Evolutionary conservation across 2,888 invertebrate species (phyloP).

Genomic region (Molorchus minor): DNA sequence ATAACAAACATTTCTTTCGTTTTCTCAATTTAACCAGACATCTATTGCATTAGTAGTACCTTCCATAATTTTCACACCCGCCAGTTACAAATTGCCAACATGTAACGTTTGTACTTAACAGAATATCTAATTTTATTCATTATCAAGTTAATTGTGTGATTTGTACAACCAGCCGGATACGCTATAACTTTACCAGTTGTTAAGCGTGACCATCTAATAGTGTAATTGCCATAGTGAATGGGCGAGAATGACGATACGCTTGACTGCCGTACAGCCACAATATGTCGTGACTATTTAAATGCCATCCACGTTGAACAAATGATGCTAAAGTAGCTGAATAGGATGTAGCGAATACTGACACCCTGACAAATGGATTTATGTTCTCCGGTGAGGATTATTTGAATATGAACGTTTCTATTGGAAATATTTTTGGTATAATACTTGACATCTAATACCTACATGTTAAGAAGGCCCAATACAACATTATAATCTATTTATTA

Average conservation of each 20-base stretch:
- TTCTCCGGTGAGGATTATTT: too few species aligned
- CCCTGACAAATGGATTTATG: too few species aligned
- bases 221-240: conserved; percentile 43
- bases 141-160: conserved; percentile 33
- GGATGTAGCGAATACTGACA: background rate
- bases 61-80: conserved; percentile 21
- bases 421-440: background rate
- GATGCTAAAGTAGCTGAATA: background rate
- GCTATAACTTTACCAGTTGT: conserved; percentile 52
- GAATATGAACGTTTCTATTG: background rate
- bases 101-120: too few species aligned
- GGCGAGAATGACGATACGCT: conserved; percentile 15
- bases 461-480: too few species aligned
- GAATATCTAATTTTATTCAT: conserved; percentile 38
- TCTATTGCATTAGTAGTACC: too few species aligned
- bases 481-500: too few species aligned
- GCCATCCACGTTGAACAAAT: background rate
- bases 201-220: conserved; percentile 54
- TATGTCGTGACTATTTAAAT: conserved; percentile 2
- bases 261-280: conserved; percentile 14
- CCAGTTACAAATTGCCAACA: too few species aligned
- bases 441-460: too few species aligned
- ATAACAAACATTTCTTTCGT: too few species aligned
- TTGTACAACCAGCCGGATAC: conserved; percentile 39
- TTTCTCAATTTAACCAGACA: too few species aligned